Base-by-base conservation (phyloP, 1,140 invertebrate species). In the Stegodyphus mimosarum region DNA sequence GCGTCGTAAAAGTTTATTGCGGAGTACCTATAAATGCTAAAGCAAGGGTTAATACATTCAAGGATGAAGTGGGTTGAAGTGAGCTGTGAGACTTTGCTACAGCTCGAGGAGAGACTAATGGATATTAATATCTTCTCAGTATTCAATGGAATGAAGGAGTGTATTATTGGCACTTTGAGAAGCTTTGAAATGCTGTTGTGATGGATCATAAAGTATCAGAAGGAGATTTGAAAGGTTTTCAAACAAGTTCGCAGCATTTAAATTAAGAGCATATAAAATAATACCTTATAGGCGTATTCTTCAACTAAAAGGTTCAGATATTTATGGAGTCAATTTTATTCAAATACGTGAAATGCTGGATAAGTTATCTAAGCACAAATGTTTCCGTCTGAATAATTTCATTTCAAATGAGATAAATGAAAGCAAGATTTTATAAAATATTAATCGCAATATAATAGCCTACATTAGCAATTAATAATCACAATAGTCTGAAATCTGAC, bases 41-140 rank as follows among this genome's bases (percentile, higher is more conserved):
- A 77, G 51, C 17, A 77, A 67, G 75, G 75, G 75, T 51, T 77
- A 77, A 77, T 64, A 51, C 75, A 77, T 77, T 77, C 75, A 77
- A 50, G 49, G 75, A 51, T 33, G 75, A 77, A 63, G 51, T 50
- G 64, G 13, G 52, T 18, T 49, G 67, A 77, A 75, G 48, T 75
- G 73, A 17, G 33, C 33, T 33, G 3, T 33, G 33, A 33, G 33
- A 33, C 33, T 33, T 33, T 33, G 33, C 33, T 3, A 33, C 33
- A 33, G 33, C 33, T 33, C 10, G 63, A 33, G 33, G 33, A 33
- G 33, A 33, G 33, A 33, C 33, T 33, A 33, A 33, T 33, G 33
- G 3, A 33, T 33, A 33, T 33, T 33, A 33, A 33, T 33, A 33
- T 33, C 33, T 33, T 33, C 33, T 33, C 33, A 3, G 33, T 33